phyloP scores from a whole-genome alignment of 2,113 vertebrate genomes.

The Spea multiplicata region DNA sequence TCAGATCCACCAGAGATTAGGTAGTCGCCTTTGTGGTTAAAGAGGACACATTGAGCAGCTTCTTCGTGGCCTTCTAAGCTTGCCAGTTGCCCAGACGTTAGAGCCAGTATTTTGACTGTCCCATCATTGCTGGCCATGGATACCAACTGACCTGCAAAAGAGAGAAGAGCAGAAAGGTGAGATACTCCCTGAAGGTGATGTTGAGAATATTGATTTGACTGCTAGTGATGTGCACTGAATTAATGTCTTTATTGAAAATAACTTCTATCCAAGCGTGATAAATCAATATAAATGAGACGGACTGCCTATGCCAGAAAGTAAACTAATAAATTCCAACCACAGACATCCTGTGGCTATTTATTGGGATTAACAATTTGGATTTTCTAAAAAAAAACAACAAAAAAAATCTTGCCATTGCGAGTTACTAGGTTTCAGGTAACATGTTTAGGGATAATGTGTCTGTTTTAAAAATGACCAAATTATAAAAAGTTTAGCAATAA shows the following conservation, averaged over 20 bases:
- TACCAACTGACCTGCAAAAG: constrained; percentile 63
- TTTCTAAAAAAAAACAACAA: too few species aligned
- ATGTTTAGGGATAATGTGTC: too few species aligned
- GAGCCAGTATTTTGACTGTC: constrained; percentile 66
- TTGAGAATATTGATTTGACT: constrained; percentile 33
- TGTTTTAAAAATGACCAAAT: too few species aligned
- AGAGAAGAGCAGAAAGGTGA: constrained; percentile 21
- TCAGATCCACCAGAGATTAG: constrained; percentile 62
- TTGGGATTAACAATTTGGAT: constrained; percentile 19
- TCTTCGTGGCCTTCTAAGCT: constrained; percentile 59
- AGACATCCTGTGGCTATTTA: constrained; percentile 23
- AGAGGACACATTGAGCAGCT: constrained; percentile 58
- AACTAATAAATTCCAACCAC: constrained; percentile 37
- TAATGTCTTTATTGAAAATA: constrained; percentile 43
- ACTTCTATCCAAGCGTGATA: constrained; percentile 33
- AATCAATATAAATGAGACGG: constrained; percentile 42
- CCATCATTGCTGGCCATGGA: constrained; percentile 70
- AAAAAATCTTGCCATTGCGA: too few species aligned
- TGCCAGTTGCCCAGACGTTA: constrained; percentile 59
- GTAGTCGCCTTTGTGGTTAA: constrained; percentile 55
- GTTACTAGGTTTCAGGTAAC: too few species aligned
- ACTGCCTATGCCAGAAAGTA: constrained; percentile 38
- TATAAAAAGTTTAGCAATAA: too few species aligned
- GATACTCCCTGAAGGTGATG: constrained; percentile 6
- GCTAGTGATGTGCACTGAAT: constrained; percentile 29